phyloP scores from a whole-genome alignment of 2,797 vertebrate species.

The Mus spretus region DNA sequence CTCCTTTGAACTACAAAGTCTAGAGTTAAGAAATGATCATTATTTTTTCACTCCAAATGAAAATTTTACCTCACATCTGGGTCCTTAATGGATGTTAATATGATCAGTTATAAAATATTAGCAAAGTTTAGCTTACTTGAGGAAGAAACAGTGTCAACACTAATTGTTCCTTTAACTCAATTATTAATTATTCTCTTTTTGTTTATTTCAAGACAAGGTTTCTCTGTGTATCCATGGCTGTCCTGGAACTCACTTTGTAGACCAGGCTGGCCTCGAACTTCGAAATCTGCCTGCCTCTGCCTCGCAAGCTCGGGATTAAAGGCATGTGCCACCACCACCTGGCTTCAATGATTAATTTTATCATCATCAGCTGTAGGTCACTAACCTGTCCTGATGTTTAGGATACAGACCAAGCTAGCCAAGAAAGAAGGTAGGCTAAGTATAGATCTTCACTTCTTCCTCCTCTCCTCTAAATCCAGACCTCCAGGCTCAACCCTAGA shows the following conservation, averaged over 20 bases:
- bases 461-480: neutral
- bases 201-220: too few relatives aligned
- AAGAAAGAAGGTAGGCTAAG: neutral
- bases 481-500: too few relatives aligned
- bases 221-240: too few relatives aligned
- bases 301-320: too few relatives aligned
- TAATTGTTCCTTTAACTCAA: neutral
- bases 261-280: too few relatives aligned
- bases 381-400: neutral
- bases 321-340: too few relatives aligned
- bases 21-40: neutral
- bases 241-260: too few relatives aligned
- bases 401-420: neutral
- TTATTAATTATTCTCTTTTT: too few relatives aligned
- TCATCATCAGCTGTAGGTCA: neutral
- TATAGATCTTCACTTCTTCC: neutral
- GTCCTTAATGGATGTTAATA: constrained; percentile 1
- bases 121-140: neutral
- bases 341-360: neutral
- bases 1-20: neutral
- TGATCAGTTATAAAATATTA: neutral
- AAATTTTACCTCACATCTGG: neutral
- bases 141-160: too few relatives aligned
- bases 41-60: neutral
- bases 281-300: too few relatives aligned